Conservation (phyloP, 2,797 vertebrate species). For the Ibycter americanus region DNA sequence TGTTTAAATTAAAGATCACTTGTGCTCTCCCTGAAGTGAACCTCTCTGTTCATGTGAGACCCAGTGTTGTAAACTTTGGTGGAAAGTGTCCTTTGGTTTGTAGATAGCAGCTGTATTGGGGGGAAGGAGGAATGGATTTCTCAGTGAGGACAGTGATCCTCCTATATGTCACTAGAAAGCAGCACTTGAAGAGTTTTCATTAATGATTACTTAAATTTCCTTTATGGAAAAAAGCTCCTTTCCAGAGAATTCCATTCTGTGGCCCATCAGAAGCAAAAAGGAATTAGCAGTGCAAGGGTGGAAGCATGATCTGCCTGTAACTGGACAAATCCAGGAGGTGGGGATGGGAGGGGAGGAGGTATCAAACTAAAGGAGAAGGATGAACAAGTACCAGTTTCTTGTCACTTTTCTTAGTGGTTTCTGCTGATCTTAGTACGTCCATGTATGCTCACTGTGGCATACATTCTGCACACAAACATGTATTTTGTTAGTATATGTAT, state of each 20-base stretch:
- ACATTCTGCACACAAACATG: background rate
- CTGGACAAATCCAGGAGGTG: background rate
- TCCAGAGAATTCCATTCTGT: background rate
- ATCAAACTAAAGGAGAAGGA: background rate
- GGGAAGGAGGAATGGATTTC: background rate
- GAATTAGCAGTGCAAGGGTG: background rate
- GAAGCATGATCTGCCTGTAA: background rate
- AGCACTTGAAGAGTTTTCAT: background rate
- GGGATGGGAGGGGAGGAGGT: background rate
- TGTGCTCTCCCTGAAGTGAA: background rate
- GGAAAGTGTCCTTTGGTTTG: background rate
- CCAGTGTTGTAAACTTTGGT: background rate
- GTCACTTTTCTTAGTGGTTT: background rate
- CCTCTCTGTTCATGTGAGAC: background rate
- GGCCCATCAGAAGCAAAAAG: background rate
- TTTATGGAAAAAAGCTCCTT: background rate
- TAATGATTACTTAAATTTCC: background rate
- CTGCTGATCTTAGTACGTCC: background rate
- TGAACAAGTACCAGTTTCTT: background rate
- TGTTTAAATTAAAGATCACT: background rate
- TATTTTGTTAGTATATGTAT: background rate
- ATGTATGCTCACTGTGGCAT: background rate
- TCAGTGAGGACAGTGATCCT: background rate
- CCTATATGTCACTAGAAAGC: background rate
- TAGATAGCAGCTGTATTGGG: background rate